Evolutionary conservation across 2,113 vertebrate species (phyloP), one percentile per base, ranked within the genome.

Genomic region (Spermophilus dauricus): DNA sequence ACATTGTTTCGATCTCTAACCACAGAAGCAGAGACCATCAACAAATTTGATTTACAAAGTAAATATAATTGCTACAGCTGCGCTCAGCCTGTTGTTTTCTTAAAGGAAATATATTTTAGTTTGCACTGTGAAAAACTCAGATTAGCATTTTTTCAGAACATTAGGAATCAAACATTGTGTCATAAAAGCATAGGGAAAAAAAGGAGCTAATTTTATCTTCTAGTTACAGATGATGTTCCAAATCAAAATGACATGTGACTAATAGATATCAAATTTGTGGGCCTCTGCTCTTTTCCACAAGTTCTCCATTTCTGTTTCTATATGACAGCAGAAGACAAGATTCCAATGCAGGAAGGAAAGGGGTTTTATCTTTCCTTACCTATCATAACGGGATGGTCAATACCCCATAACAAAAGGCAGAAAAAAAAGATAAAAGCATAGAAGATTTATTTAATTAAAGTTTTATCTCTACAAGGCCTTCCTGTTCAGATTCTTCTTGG

Each of bases 11-110:
- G 0, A 51, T 94, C 85, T 94, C 89, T 96, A 95, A 97, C 97
- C 98, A 81, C 96, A 96, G 89, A 97, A 78, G 80, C 95, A 94
- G 85, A 97, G 73, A 72, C 77, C 73, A 81, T 88, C 48, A 92
- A 96, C 96, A 97, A 87, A 96, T 95, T 78, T 94, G 90, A 96
- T 96, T 97, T 90, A 75, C 94, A 96, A 94, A 95, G 96, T 97
- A 97, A 98, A 97, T 97, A 84, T 39, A 84, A 94, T 86, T 95
- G 95, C 86, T 96, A 84, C 89, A 92, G 94, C 96, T 98, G 80
- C 80, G 39, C 91, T 97, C 76, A 76, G 82, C 67, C 84, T 92
- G 89, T 93, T 97, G 87, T 97, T 97, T 97, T 97, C 95, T 96
- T 96, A 93, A 95, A 98, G 93, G 85, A 97, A 95, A 82, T 85